Conservation (phyloP, 2,113 vertebrate species). For the Ariopsis seemanni region DNA sequence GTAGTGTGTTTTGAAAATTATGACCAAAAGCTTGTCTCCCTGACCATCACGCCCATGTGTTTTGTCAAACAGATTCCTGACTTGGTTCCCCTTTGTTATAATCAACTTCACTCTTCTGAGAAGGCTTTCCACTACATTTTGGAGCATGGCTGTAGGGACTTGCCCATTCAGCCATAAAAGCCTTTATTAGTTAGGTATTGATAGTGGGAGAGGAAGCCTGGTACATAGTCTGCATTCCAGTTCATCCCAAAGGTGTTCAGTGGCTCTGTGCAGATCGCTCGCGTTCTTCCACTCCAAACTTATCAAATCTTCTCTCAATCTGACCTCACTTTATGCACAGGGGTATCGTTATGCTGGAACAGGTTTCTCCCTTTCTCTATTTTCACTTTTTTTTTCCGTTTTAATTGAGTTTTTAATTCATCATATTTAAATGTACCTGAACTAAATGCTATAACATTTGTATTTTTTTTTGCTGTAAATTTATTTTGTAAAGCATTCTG, state of each 20-base stretch:
- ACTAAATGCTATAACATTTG: no score
- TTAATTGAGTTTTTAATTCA: no score
- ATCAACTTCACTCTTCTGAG: neutral
- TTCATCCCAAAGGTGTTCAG: neutral
- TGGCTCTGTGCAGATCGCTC: neutral
- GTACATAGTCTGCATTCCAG: neutral
- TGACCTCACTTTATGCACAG: no score
- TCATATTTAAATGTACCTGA: no score
- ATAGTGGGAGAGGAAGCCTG: neutral
- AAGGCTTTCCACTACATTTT: neutral
- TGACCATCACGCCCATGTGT: neutral
- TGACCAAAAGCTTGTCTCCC: neutral
- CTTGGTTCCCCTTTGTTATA: neutral
- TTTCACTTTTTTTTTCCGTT: no score
- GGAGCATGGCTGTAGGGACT: neutral
- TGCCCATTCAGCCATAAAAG: neutral
- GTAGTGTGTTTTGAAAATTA: neutral
- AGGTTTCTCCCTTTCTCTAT: no score
- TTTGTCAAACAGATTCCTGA: neutral
- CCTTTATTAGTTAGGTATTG: neutral
- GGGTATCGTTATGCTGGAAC: no score
- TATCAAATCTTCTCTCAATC: no score
- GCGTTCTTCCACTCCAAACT: no score
- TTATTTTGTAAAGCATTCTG: no score
- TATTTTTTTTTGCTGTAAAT: no score